These are phyloP conservation scores for Vulpes vulpes DNA, from an alignment of 2,113 vertebrate genomes.

Conservation along the genomic window DNA sequence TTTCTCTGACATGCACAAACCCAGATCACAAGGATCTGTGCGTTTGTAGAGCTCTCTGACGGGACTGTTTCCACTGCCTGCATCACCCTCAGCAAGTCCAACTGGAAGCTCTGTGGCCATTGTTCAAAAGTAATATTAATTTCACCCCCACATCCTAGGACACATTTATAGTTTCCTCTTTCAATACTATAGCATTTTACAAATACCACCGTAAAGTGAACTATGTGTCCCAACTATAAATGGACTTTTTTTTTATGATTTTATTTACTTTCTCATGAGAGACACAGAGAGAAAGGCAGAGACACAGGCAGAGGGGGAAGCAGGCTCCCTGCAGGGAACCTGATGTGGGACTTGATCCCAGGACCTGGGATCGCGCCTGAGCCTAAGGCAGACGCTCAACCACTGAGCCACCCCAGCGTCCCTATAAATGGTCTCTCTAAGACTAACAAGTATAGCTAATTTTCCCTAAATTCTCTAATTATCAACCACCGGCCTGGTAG, in stretches of 20 bases:
- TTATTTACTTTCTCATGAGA: too few species aligned
- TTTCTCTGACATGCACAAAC: neutral
- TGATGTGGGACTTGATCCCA: too few species aligned
- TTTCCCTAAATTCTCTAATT: neutral
- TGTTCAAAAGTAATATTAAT: neutral
- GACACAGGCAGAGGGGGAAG: too few species aligned
- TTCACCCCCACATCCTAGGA: neutral
- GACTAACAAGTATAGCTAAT: neutral
- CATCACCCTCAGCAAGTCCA: neutral
- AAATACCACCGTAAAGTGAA: neutral
- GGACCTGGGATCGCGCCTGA: too few species aligned
- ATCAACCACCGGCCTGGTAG: neutral
- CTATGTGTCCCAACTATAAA: neutral
- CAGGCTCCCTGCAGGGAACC: too few species aligned
- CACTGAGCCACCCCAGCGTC: too few species aligned
- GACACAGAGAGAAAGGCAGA: too few species aligned
- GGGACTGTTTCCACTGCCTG: accelerated
- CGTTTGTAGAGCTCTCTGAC: neutral
- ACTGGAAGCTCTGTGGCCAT: neutral
- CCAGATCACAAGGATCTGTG: neutral
- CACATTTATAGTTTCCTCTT: neutral
- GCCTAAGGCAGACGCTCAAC: too few species aligned
- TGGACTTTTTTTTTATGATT: too few species aligned
- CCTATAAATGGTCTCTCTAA: neutral
- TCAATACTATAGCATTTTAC: neutral